Evolutionary conservation across 1,140 invertebrate genomes (phyloP), one percentile per base, ranked within the genome.

Genomic region (Leptinotarsa defecta): DNA sequence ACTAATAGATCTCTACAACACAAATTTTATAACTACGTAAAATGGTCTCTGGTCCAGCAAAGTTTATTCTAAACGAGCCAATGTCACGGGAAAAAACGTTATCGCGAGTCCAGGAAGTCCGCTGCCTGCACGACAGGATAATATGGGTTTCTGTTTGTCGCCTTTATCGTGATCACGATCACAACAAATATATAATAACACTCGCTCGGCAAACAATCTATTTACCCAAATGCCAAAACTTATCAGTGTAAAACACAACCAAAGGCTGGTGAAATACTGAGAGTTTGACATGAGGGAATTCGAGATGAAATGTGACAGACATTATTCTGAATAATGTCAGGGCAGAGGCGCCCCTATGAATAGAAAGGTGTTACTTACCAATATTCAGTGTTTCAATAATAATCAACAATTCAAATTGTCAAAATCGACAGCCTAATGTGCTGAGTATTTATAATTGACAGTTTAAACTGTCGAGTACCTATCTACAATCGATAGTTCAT

Each of bases 61-160:
- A 67, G 64, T 24, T 22, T n/a, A 24, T 34, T 67, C 13, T 15
- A 67, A 67, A 67, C 64, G 22, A 15, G 15, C 3, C 64, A 67
- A 67, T 67, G 64, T 67, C 64, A 67, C 64, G 64, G 64, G 64
- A 22, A 67, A 67, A 34, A 17, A 34, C 64, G 64, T 70, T 70
- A 70, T 70, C 68, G 48, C 15, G 49, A 71, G 49, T 71, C 19
- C 70, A 71, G 70, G 70, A 71, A 71, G 70, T 71, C 70, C 70
- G 70, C 70, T 71, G 70, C 70, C 70, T 71, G 70, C 52, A 27
- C 17, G 70, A 52, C 70, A 71, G 70, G 70, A 71, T 71, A 71
- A 71, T 71, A 71, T 71, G 70, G 70, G 22, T 71, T 71, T 71
- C 13, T 71, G 70, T 71, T 71, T 71, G 70, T 71, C 70, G 70